Base-by-base conservation (phyloP, 2,797 vertebrate species). In the Nyctalus aviator region DNA sequence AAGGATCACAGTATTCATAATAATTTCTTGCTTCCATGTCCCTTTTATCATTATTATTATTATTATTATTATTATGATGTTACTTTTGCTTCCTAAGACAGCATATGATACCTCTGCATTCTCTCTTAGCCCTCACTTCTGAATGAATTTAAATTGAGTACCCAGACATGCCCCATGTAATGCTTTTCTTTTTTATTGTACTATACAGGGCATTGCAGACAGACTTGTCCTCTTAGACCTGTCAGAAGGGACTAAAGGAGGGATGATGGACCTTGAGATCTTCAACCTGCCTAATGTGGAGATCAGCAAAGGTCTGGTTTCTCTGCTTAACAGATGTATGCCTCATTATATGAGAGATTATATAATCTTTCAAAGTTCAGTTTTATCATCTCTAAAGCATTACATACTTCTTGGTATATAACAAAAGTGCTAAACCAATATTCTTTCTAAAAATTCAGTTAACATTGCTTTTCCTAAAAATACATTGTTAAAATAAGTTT, bases 251-350 rank as follows among this genome's bases (percentile, higher is more conserved):
- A 98, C 98, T 15, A 99, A 99, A 97, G 99, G 99, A 84, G 99
- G 99, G 32, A 98, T 98, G 5, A 98, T 99, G 97, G 99, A 99
- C 95, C 97, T 99, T 30, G 99, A 99, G 94, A 99, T 99, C 88
- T 99, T 99, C 97, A 98, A 44, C 78, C 96, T 99, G 86, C 99
- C 99, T 10, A 99, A 99, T n/a, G 99, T 99, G 32, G 98, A 99
- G 93, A 98, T 99, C 41, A 99, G 98, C 96, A 99, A 97, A 99
- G 99, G 99, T 99, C 97, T 21, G 95, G 37, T 79, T 85, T 35
- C 92, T 96, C 66, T 90, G 18, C 8, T 93, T 92, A 50, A 93
- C 62, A 94, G 20, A 91, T 77, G 8, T 50, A 72, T 95, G 17
- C 76, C n/a, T 68, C 84, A 15, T 82, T 46, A 12, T 46, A 46